Conservation (phyloP, 2,113 vertebrate species). For the Ancistrus triradiatus region DNA sequence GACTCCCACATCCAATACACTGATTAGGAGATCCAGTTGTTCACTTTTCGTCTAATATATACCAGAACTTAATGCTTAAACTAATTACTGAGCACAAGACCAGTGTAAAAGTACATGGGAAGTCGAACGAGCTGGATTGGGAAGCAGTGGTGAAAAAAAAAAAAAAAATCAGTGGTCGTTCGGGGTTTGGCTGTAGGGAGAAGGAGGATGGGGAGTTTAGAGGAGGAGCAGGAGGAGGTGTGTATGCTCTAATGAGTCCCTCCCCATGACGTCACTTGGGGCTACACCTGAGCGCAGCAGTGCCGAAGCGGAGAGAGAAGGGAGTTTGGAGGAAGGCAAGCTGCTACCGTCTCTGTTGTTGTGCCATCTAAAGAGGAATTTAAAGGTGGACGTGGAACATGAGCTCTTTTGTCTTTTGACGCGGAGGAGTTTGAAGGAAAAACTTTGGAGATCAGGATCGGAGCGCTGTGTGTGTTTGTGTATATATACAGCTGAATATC, state of each 20-base stretch:
- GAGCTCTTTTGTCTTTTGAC: neutral
- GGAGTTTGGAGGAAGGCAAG: neutral
- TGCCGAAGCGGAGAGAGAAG: neutral
- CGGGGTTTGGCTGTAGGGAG: neutral
- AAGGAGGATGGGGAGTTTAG: constrained; percentile 16
- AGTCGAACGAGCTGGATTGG: too few species aligned
- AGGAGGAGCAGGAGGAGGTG: constrained; percentile 23
- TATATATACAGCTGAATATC: too few species aligned
- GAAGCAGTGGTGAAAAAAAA: too few species aligned
- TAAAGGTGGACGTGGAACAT: neutral
- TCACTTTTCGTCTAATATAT: too few species aligned
- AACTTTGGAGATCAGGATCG: neutral
- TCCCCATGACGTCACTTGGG: constrained; percentile 49
- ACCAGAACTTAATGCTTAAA: too few species aligned
- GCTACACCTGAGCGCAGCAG: constrained; percentile 13
- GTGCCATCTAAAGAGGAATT: neutral
- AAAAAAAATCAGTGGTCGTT: neutral
- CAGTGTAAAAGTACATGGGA: too few species aligned
- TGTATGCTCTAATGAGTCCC: constrained; percentile 5
- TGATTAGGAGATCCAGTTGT: too few species aligned
- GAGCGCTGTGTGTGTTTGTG: too few species aligned
- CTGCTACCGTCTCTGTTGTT: neutral
- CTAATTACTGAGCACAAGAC: too few species aligned
- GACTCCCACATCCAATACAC: too few species aligned
- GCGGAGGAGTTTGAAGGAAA: neutral